Evolutionary conservation across 2,113 vertebrate species (phyloP), one percentile per base, ranked within the genome.

Genomic region (Nothoprocta pentlandii): DNA sequence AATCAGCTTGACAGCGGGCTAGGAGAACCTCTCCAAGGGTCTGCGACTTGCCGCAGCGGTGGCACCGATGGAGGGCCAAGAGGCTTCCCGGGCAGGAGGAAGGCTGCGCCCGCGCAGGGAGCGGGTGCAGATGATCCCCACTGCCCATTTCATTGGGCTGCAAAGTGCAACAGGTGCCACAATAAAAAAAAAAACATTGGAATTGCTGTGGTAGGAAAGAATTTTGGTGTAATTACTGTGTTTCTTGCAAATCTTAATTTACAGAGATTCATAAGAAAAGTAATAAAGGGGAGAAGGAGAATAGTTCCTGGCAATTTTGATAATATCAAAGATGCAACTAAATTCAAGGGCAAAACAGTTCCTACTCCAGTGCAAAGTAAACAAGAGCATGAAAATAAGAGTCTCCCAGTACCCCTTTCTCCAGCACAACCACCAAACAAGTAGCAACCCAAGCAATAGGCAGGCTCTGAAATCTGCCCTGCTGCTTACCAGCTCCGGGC

Each of bases 201-300:
- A 86, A 90, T 91, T 88, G 73, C 90, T 61, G 12, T 4, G 46
- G 62, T 61, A 59, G 51, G 56, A 61, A n/a, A 32, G 85, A 74
- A 88, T 39, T 21, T 91, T 30, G 64, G 80, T 75, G 88, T 93
- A 97, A 89, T 75, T 44, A 86, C 69, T 93, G 44, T n/a, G 30
- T 85, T 95, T 80, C 73, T 81, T 78, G 62, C 76, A 90, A 70
- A 53, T 56, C 53, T 76, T 76, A 58, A 94, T 86, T 21, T 32
- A 61, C 95, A 91, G 30, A 68, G 79, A 81, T 73, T 42, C 69
- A 25, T 16, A 66, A 73, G 76, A 83, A 94, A 90, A 51, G 34
- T 23, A 93, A 77, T 17, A 78, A 79, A 67, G 61, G 14, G n/a
- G 9, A 30, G 59, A 88, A 28, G 11, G 20, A 7, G 56, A 64